A percentile compares a stretch with the other conserved stretches of the same genome.
These are phyloP conservation scores for Deilephila porcellus DNA, from an alignment of 2,888 invertebrate genomes.

Conservation along the genomic window DNA sequence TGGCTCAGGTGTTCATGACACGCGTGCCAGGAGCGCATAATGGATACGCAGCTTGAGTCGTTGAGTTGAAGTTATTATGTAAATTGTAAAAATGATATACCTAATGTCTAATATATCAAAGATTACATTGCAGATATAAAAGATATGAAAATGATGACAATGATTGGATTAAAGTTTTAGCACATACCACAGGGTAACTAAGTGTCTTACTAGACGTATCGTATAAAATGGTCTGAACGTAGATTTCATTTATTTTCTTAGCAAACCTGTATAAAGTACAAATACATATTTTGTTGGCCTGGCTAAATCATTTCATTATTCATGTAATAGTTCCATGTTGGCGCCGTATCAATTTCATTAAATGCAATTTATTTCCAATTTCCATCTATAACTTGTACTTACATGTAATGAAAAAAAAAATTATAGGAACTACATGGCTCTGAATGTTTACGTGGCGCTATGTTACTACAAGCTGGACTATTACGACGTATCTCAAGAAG, in stretches of 20 bases:
- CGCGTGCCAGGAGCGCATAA: no score
- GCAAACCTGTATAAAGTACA: neutral
- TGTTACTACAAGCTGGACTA: slow-evolving; percentile 99
- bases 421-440: slow-evolving; percentile 89
- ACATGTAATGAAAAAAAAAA: neutral
- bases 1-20: no score
- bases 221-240: neutral
- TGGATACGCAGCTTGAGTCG: no score
- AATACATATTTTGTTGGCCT: no score
- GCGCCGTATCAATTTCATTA: neutral
- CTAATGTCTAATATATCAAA: neutral
- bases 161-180: slow-evolving; percentile 71
- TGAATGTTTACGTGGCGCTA: slow-evolving; percentile 98
- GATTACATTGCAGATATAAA: slow-evolving; percentile 66
- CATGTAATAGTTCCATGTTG: no score
- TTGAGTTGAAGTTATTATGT: neutral
- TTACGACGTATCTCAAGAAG: slow-evolving; percentile 99
- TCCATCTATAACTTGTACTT: no score
- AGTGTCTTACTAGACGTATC: neutral
- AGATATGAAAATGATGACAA: slow-evolving; percentile 68
- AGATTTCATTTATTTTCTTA: neutral
- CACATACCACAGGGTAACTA: slow-evolving; percentile 57
- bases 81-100: neutral
- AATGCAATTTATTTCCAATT: neutral
- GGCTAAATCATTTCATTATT: no score